Base-by-base conservation (phyloP, 1,140 invertebrate genomes). In the Lucilia cuprina region DNA sequence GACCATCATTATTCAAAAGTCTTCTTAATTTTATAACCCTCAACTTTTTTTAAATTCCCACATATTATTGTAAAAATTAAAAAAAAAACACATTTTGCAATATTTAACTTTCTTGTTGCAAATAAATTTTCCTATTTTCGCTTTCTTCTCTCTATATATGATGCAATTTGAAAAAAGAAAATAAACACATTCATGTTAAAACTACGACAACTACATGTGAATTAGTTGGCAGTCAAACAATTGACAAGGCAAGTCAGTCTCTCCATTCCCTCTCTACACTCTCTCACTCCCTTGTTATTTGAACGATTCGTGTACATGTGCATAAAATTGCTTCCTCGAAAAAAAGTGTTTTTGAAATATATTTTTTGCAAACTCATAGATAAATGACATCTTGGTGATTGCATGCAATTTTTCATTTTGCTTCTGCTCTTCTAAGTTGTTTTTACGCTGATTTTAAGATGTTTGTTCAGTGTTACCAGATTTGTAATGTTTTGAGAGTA, bases 211-310 rank as follows among this genome's bases (percentile, higher is more conserved):
- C 41, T 41, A 41, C 5, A 8, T 7, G 41, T 5, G 41, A 12
- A 7, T 14, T 77, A 41, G 74, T 77, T 77, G 74, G 74, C 77
- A 80, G 41, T 80, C 41, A 50, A 49, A 78, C 34, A 41, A 80
- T 25, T 49, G n/a, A 25, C 77, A 80, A 80, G 77, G 77, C 41
- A 80, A 49, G n/a, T 49, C 5, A 50, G 41, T 80, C 47, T 80
- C 19, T 21, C 77, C 35, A n/a, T n/a, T 14, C 14, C 77, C 35
- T 60, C 14, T 14, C 14, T 60, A 2, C 10, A 21, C 21, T 60
- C 25, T 30, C 25, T 30, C 25, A 5, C n/a, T 70, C 65, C 65
- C 65, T 70, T 70, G 65, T 21, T 9, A 70, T 70, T 70, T 21
- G 65, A 21, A 21, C 25, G 8, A 70, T 5, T 19, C 19, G 65